phyloP scores from a whole-genome alignment of 2,888 invertebrate genomes.

The Idaea aversata region DNA sequence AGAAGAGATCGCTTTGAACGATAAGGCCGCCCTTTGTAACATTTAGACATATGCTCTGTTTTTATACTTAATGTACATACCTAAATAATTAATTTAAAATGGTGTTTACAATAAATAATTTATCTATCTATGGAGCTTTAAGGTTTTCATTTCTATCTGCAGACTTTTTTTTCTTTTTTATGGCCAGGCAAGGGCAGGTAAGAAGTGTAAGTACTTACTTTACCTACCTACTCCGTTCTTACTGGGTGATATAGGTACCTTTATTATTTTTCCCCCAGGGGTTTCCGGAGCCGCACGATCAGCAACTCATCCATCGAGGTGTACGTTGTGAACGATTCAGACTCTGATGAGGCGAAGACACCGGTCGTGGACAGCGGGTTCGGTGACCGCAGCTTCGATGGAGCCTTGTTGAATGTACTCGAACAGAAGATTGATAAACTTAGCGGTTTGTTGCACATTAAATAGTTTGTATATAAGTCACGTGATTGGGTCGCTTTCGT shows the following conservation, averaged over 20 bases:
- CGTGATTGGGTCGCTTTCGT: background rate
- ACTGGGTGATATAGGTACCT: too few species aligned
- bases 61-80: too few species aligned
- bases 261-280: background rate
- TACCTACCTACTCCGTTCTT: background rate
- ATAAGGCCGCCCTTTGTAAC: too few species aligned
- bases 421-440: conserved; percentile 59
- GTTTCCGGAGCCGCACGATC: conserved; percentile 20
- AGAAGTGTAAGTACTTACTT: too few species aligned
- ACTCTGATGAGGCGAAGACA: conserved; percentile 36
- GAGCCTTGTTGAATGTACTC: conserved; percentile 39
- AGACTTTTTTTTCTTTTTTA: too few species aligned
- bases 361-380: conserved; percentile 36
- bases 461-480: background rate
- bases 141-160: too few species aligned
- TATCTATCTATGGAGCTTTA: too few species aligned
- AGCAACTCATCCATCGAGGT: conserved; percentile 43
- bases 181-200: too few species aligned
- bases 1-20: too few species aligned
- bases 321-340: conserved; percentile 25
- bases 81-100: too few species aligned
- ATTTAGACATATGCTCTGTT: too few species aligned
- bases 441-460: conserved; percentile 40
- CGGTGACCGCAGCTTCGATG: conserved; percentile 24
- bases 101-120: too few species aligned